These are phyloP conservation scores for Calosoma granatense DNA, from an alignment of 1,140 invertebrate species.

Conservation along the genomic window DNA sequence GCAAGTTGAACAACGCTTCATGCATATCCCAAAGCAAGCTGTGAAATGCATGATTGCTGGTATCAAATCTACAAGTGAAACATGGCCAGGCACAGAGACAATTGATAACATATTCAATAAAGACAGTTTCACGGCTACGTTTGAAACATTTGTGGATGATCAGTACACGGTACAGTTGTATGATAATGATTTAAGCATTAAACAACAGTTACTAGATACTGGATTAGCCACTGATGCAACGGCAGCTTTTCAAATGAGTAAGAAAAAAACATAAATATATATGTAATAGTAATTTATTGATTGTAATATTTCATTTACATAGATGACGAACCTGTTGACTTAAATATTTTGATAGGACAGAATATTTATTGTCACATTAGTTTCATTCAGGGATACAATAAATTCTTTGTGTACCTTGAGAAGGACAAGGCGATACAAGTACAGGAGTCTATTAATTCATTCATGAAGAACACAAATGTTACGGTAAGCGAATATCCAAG, in stretches of 20 bases:
- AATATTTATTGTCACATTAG: conserved; percentile 30
- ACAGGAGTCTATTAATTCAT: conserved; percentile 24
- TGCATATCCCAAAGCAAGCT: conserved; percentile 57
- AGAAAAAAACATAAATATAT: conserved; percentile 13
- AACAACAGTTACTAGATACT: conserved; percentile 32
- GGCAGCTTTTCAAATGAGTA: conserved; percentile 2
- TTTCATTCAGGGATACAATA: conserved; percentile 26
- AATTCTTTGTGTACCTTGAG: conserved; percentile 35
- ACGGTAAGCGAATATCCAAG: too few relatives aligned
- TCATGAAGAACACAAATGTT: conserved; percentile 26
- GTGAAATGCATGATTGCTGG: conserved; percentile 51
- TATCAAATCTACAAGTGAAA: conserved; percentile 39
- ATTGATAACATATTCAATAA: conserved; percentile 47
- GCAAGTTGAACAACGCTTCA: conserved; percentile 51
- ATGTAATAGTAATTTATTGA: too few relatives aligned
- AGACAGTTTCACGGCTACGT: conserved; percentile 43
- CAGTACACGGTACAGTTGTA: conserved; percentile 43
- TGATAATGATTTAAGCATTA: conserved; percentile 35
- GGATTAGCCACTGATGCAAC: conserved; percentile 31
- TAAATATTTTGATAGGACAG: conserved; percentile 33
- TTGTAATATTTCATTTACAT: conserved; percentile 11
- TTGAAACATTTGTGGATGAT: conserved; percentile 32
- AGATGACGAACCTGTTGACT: conserved; percentile 15
- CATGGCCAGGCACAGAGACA: conserved; percentile 42
- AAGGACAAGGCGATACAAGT: conserved; percentile 25